Base-by-base conservation (phyloP, 2,888 invertebrate genomes). In the Amblyjoppa proteus region DNA sequence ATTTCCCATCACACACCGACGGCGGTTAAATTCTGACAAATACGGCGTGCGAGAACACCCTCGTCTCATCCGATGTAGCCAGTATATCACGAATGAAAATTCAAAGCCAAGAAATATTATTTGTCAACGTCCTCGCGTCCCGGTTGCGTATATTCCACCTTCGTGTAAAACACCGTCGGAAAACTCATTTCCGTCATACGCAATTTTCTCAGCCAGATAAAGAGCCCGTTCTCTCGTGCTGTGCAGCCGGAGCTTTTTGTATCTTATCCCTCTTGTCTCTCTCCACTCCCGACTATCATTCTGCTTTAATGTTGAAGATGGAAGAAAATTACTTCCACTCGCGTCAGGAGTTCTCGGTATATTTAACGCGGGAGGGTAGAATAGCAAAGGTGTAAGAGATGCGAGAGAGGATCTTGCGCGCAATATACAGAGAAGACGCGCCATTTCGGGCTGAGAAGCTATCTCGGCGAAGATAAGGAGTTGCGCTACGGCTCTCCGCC, bases 401-500 rank as follows among this genome's bases (percentile, higher is more conserved):
- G 64, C 53, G 71, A n/a, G 49, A 45, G 45, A 77, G 41, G 38
- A 4, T 53, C 28, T 78, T 83, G 58, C 78, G 45, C 16, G 45
- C 58, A 69, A 69, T 56, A 28, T 20, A 66, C 28, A n/a, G 20
- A 41, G 41, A 58, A 82, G 70, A 38, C 11, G 38, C 45, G 56
- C 58, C 66, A 7, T 51, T 25, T 41, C 81, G 34, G 31, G 53
- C 61, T 34, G 16, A 75, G 41, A 74, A 69, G 68, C 66, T 79
- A 79, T 83, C 68, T 75, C 64, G 69, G 45, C n/a, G 79, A 64
- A 83, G 83, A 83, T 83, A 79, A 79, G 83, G 64, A 83, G 79
- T 75, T 69, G 58, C 28, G 69, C 73, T 61, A 28, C 66, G n/a
- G 64, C 70, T 51, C 20, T 16, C 31, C n/a, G 16, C 41, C 20